Evolutionary conservation across 37 sponge, comb jelly and placozoan species (phyloP).

Genomic region (Oopsacas minuta): DNA sequence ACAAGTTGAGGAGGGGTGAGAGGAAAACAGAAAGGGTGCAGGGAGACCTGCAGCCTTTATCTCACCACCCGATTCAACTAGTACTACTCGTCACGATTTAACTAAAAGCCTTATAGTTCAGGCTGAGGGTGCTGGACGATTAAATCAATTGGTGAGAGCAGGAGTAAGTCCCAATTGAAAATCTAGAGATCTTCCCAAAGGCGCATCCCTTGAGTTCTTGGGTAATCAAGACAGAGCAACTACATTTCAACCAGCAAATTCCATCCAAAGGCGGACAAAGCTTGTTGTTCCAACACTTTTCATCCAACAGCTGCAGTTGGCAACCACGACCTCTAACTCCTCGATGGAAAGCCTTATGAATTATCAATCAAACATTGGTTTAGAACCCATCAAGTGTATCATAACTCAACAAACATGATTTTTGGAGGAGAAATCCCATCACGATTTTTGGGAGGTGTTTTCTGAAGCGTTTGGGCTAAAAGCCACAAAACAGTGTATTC

Average conservation of each 20-base stretch:
- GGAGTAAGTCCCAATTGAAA: not conserved
- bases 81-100: not conserved
- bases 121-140: not conserved
- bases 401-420: no score
- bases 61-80: no score
- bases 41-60: not conserved
- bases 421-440: no score
- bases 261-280: not conserved
- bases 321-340: not conserved
- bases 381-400: no score
- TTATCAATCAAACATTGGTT: no score
- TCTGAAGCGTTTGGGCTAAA: no score
- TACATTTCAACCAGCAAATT: not conserved
- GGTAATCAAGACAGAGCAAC: not conserved
- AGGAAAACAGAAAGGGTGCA: constrained; percentile 1
- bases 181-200: not conserved
- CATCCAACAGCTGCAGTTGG: not conserved
- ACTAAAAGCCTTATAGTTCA: not conserved
- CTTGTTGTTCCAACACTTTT: not conserved
- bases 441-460: no score
- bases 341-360: not conserved
- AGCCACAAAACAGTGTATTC: no score
- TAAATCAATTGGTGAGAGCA: not conserved
- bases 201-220: not conserved
- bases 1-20: not conserved